phyloP scores from a whole-genome alignment of 2,888 invertebrate genomes.

The Hemistola chrysoprasaria region DNA sequence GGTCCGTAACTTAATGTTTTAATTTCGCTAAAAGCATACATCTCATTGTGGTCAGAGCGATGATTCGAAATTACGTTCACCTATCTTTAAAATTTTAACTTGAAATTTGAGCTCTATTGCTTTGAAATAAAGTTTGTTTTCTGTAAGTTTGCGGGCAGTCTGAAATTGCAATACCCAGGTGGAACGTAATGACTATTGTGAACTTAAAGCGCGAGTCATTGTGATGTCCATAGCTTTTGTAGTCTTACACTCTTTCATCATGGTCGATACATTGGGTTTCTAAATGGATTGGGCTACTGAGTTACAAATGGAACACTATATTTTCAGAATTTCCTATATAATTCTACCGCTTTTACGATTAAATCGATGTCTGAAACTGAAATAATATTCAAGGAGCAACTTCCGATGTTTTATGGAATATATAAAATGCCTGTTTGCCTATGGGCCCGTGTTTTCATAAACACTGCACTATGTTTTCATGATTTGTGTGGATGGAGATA shows the following conservation, averaged over 20 bases:
- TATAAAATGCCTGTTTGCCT: too few species aligned
- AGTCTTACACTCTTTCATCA: slow-evolving; percentile 16
- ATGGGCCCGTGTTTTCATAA: too few species aligned
- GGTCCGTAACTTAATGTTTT: slow-evolving; percentile 55
- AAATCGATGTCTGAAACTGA: too few species aligned
- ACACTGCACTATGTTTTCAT: too few species aligned
- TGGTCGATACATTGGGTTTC: slow-evolving; percentile 1
- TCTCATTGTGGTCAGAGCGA: slow-evolving; percentile 66
- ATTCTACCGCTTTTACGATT: too few species aligned
- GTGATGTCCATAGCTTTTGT: slow-evolving; percentile 41
- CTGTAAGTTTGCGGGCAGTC: slow-evolving; percentile 9
- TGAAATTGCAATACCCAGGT: slow-evolving; percentile 41
- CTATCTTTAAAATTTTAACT: slow-evolving; percentile 23
- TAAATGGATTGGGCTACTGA: slow-evolving; percentile 1
- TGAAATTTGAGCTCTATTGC: slow-evolving; percentile 17
- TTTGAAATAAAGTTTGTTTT: slow-evolving; percentile 7
- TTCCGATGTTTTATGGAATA: too few species aligned
- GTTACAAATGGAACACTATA: too few species aligned
- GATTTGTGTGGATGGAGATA: too few species aligned
- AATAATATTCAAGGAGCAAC: too few species aligned
- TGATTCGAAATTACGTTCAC: slow-evolving; percentile 54
- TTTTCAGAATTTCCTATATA: too few species aligned
- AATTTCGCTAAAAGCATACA: slow-evolving; percentile 76
- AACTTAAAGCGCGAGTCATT: slow-evolving; percentile 51
- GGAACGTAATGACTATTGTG: slow-evolving; percentile 47